These are phyloP conservation scores for Monodelphis domestica DNA, from an alignment of 2,797 vertebrate genomes.

Conservation along the genomic window DNA sequence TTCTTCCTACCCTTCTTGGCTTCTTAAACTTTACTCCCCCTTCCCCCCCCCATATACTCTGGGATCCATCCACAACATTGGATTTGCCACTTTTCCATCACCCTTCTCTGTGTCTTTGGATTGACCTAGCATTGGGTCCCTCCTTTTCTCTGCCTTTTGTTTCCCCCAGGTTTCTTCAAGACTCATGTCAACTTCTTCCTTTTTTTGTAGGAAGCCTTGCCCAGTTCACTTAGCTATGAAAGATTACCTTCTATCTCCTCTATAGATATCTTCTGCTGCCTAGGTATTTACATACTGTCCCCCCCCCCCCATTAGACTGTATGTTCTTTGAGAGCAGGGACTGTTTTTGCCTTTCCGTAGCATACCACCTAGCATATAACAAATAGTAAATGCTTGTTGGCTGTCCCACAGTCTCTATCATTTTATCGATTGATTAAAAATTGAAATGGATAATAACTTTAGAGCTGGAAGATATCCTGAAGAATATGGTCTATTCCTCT, in stretches of 20 bases:
- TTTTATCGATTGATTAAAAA: not conserved
- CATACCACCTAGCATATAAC: not conserved
- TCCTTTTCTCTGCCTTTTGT: not conserved
- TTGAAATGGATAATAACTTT: not conserved
- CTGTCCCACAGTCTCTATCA: not conserved
- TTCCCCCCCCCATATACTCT: not conserved
- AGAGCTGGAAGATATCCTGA: not conserved
- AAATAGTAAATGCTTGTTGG: not conserved
- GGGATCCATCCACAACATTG: not conserved
- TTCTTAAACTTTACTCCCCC: not conserved
- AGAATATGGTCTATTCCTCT: not conserved
- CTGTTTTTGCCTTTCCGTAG: not conserved
- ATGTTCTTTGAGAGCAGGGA: not conserved
- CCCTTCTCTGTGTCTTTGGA: not conserved
- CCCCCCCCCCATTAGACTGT: not conserved
- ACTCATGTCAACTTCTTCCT: not conserved
- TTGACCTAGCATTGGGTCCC: not conserved
- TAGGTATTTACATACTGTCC: not conserved
- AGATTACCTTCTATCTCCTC: not conserved
- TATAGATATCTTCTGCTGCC: not conserved
- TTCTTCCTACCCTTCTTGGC: not conserved
- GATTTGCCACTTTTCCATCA: not conserved
- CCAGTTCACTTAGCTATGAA: not conserved
- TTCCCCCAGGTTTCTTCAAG: not conserved
- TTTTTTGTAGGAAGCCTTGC: not conserved